Percentiles rank a stretch among this genome's conserved stretches.
phyloP scores from a whole-genome alignment of 2,797 vertebrate genomes.

The Mormyrops boulengeri region DNA sequence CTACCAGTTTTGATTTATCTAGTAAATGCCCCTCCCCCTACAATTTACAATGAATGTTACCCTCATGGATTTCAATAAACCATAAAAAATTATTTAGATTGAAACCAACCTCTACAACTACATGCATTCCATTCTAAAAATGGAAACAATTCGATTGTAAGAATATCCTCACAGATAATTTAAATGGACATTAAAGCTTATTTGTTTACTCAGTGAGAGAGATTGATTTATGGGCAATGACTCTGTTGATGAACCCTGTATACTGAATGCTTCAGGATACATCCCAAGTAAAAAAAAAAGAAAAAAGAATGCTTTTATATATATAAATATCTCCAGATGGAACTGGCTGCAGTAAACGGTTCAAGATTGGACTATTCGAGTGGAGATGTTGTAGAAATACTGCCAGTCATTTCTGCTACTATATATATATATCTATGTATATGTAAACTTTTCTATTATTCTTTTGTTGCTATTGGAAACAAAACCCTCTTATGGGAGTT shows the following conservation, averaged over 20 bases:
- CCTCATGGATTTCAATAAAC: neutral
- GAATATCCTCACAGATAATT: neutral
- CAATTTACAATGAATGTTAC: neutral
- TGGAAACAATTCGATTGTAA: neutral
- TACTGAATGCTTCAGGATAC: neutral
- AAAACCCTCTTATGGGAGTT: neutral
- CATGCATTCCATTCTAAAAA: neutral
- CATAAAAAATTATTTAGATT: neutral
- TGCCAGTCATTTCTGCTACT: neutral
- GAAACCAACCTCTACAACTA: neutral
- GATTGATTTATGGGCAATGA: neutral
- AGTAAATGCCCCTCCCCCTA: neutral
- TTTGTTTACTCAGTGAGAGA: neutral
- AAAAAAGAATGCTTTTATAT: neutral
- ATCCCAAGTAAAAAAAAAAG: neutral
- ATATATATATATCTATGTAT: too few relatives aligned
- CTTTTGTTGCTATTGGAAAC: neutral
- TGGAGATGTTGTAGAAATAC: neutral
- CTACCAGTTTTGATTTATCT: neutral
- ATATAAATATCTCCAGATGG: neutral
- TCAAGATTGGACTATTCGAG: neutral
- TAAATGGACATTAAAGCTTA: neutral
- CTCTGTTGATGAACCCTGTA: neutral
- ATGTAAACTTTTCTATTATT: neutral
- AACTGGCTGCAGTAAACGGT: neutral